Evolutionary conservation across 2,888 invertebrate species (phyloP).

Genomic region (Adela reaumurella): DNA sequence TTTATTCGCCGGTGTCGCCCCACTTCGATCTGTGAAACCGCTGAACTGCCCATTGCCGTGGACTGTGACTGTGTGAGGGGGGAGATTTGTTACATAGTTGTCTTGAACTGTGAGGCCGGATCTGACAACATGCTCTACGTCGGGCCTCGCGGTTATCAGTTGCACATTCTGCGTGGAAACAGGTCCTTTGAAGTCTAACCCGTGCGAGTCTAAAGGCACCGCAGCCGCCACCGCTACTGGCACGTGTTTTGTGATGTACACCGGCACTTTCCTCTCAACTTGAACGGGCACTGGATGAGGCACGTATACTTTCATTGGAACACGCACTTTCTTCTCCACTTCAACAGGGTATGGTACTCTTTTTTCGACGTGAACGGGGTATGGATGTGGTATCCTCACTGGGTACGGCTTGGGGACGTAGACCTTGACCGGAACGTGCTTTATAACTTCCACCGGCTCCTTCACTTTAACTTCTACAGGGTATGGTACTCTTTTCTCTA

Average conservation of each 20-base stretch:
- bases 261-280: slow-evolving; percentile 40
- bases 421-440: slow-evolving; percentile 32
- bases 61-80: slow-evolving; percentile 25
- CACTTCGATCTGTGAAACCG: slow-evolving; percentile 34
- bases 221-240: slow-evolving; percentile 28
- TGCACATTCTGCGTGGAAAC: too few species aligned
- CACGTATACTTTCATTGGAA: slow-evolving; percentile 19
- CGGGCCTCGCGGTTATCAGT: background rate
- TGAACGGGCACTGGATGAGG: slow-evolving; percentile 25
- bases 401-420: slow-evolving; percentile 48
- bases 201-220: too few species aligned
- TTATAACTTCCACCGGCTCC: slow-evolving; percentile 40
- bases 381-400: slow-evolving; percentile 50
- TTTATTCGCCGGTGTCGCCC: slow-evolving; percentile 14
- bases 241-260: slow-evolving; percentile 24
- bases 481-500: slow-evolving; percentile 16
- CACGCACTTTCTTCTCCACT: slow-evolving; percentile 44
- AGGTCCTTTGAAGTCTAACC: too few species aligned
- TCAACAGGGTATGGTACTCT: slow-evolving; percentile 27
- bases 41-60: slow-evolving; percentile 30
- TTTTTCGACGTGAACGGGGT: slow-evolving; percentile 30
- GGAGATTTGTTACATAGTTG: slow-evolving; percentile 14
- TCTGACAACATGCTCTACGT: slow-evolving; percentile 7
- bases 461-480: slow-evolving; percentile 31
- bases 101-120: slow-evolving; percentile 3